Base-by-base conservation (phyloP, 2,888 invertebrate genomes). In the Nomada ferruginata region DNA sequence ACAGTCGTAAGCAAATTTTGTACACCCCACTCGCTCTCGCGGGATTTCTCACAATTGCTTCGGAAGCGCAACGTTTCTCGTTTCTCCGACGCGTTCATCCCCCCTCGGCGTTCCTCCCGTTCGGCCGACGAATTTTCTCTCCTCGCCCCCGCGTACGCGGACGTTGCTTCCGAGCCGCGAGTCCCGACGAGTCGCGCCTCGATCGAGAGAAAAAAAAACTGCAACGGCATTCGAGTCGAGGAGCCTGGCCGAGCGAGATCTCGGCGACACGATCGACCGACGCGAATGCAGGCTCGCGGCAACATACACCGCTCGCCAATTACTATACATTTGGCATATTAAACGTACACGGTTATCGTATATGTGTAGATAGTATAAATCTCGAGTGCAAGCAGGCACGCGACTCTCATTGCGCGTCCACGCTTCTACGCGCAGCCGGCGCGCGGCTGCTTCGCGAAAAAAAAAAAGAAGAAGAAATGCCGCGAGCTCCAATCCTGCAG, bases 271-370 rank as follows among this genome's bases (percentile, higher is more conserved):
- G 13, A 36, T 36, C 57, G 68, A 52, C 72, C 50, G 50, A 36
- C 44, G 59, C 60, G 79, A 60, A 57, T 55, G 52, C 23, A 68
- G 76, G 76, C 42, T 50, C 55, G 60, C 42, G 76, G 55, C 61
- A 47, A n/a, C 72, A 18, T 36, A 71, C 59, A 70, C 66, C 82
- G 66, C 65, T 91, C 90, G 90, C 84, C 81, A 92, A 92, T 92
- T 93, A 93, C 92, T 92, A 93, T 93, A 93, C 93, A 93, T 93
- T 93, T 93, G 93, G 93, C 93, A 93, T 66, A 73, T 93, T 93
- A 92, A 89, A 92, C 79, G 91, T 93, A 92, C 90, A 93, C 90
- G 91, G 89, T 81, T 87, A 87, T 85, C 81, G 76, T 92, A 92
- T 92, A 92, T 92, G 92, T 91, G 89, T 92, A 64, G 57, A 91